Base-by-base conservation (phyloP, 2,888 invertebrate genomes). In the Eumacrocentrus americanus region DNA sequence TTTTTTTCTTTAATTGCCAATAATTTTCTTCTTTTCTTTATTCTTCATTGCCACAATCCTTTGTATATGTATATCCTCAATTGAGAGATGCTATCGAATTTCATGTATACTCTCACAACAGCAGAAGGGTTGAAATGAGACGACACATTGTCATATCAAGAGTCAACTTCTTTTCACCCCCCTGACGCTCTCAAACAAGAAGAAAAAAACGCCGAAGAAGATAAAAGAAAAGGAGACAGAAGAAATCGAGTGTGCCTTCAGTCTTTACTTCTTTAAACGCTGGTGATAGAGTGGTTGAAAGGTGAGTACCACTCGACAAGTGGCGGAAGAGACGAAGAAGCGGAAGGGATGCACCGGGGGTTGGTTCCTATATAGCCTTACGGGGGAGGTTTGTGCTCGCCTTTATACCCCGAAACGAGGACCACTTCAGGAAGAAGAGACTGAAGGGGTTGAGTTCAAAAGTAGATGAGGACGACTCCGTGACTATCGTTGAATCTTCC, bases 251-350 rank as follows among this genome's bases (percentile, higher is more conserved):
- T 69, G 70, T 70, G 73, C 72, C 77, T 78, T 74, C 67, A 78
- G 79, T 78, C 79, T 79, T 80, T 78, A 78, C 73, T 79, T 78
- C 75, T 79, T 76, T 79, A 79, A 80, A 72, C 78, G 79, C 72
- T 68, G 72, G 75, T 79, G 79, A 79, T 79, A 73, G 77, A 79
- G 79, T 78, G 79, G 79, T 76, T 79, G 78, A 76, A 75, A 75
- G 76, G 72, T 74, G 77, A 77, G 77, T 72, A 66, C 67, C 71
- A 69, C 76, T 77, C 65, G 73, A 74, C 69, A 67, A 63, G 65
- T 67, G 71, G 70, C 73, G 70, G 70, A 71, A 70, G 70, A 71
- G 58, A 51, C 47, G 52, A 38, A n/a, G n/a, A n/a, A n/a, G n/a
- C n/a, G 35, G 34, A 42, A 52, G 40, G 57, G 18, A 46, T 20